These are phyloP conservation scores for Sebastes alutus DNA, from an alignment of 2,797 vertebrate species.

Conservation along the genomic window DNA sequence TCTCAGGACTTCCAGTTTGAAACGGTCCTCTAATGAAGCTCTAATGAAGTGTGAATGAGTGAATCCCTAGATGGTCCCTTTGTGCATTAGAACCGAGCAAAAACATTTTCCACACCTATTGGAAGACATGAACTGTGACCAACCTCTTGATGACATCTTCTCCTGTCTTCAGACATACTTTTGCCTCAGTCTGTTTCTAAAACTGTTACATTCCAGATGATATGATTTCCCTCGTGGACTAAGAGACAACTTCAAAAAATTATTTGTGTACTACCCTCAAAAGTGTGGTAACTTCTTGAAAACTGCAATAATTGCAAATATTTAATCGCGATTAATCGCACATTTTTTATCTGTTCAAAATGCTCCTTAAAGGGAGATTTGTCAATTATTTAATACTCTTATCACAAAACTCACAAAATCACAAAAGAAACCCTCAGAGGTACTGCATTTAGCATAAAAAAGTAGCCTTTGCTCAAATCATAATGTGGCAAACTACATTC, in stretches of 20 bases:
- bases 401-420: no score
- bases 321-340: no score
- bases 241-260: not conserved
- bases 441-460: no score
- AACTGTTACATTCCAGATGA: not conserved
- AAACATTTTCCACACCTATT: constrained; percentile 15
- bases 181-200: not conserved
- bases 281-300: not conserved
- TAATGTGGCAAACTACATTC: no score
- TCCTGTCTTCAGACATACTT: not conserved
- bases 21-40: constrained; percentile 71
- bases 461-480: no score
- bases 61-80: constrained; percentile 56
- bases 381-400: no score
- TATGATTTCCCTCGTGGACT: not conserved
- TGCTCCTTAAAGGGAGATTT: no score
- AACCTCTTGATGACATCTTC: not conserved
- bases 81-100: constrained; percentile 27
- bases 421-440: no score
- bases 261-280: not conserved
- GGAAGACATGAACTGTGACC: not conserved
- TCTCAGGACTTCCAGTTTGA: constrained; percentile 52
- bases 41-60: constrained; percentile 78
- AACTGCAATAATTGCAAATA: not conserved
- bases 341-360: no score